Percentiles rank a stretch among this genome's conserved stretches.
Conservation (phyloP, 2,888 invertebrate species). For the Eupithecia subumbrata region DNA sequence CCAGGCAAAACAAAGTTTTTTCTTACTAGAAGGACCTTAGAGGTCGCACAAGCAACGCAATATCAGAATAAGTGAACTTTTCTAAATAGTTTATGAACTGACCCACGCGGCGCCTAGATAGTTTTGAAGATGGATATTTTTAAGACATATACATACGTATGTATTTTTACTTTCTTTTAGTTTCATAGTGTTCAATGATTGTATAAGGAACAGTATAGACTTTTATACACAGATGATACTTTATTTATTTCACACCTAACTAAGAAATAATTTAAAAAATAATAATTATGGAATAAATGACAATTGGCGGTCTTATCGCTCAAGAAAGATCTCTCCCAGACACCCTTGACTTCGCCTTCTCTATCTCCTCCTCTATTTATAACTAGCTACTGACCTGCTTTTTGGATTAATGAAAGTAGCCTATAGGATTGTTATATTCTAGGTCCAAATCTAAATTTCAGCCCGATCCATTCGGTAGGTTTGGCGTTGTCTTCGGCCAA, state of each 20-base stretch:
- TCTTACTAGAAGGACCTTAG: background rate
- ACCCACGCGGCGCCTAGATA: background rate
- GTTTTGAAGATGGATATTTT: background rate
- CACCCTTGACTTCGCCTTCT: too few relatives aligned
- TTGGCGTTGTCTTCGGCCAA: too few relatives aligned
- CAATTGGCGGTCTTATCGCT: too few relatives aligned
- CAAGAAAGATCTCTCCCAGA: too few relatives aligned
- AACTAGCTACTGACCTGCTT: background rate
- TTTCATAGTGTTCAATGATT: background rate
- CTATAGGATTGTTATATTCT: too few relatives aligned
- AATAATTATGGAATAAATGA: too few relatives aligned
- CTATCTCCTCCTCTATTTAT: background rate
- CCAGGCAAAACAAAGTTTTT: background rate
- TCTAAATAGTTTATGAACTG: background rate
- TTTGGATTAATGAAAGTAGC: background rate
- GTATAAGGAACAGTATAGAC: background rate
- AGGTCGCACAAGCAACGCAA: background rate
- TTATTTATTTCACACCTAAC: too few relatives aligned
- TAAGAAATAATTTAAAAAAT: too few relatives aligned
- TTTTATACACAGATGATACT: too few relatives aligned
- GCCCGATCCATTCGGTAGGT: too few relatives aligned
- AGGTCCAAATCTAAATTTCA: too few relatives aligned
- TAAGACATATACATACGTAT: too few relatives aligned
- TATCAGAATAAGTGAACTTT: background rate
- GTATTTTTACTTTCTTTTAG: background rate